Evolutionary conservation across 2,113 vertebrate genomes (phyloP).

Genomic region (Leiothrix lutea): DNA sequence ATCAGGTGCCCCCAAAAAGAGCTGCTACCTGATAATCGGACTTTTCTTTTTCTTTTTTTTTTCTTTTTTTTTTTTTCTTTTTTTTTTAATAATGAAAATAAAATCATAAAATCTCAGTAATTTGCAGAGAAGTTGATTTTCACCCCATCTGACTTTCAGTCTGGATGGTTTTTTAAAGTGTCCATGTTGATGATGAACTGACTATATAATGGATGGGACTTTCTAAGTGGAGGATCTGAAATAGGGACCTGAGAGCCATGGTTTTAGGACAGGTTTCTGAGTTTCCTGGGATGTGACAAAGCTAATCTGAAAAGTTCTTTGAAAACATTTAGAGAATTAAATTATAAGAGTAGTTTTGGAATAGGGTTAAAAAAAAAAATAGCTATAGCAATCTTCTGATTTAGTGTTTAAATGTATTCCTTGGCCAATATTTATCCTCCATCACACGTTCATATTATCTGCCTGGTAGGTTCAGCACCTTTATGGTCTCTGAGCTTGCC

Average conservation of each 20-base stretch:
- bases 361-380: background rate
- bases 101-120: background rate
- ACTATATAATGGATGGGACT: background rate
- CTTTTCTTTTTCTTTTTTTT: background rate
- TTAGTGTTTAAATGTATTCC: background rate
- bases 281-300: background rate
- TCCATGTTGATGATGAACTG: fast-evolving
- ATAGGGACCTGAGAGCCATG: background rate
- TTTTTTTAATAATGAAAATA: background rate
- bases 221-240: background rate
- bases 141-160: background rate
- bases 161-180: background rate
- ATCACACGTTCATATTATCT: background rate
- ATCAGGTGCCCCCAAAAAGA: background rate
- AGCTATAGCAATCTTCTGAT: background rate
- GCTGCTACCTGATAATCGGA: background rate
- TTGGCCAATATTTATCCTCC: background rate
- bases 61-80: too few relatives aligned
- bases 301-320: background rate
- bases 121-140: constrained; percentile 3
- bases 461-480: background rate
- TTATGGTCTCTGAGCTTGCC: background rate
- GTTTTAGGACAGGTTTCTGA: background rate
- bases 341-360: background rate
- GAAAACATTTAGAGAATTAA: background rate